Evolutionary conservation across 2,888 invertebrate species (phyloP).

Genomic region (Zaprionus obscuricornis): DNA sequence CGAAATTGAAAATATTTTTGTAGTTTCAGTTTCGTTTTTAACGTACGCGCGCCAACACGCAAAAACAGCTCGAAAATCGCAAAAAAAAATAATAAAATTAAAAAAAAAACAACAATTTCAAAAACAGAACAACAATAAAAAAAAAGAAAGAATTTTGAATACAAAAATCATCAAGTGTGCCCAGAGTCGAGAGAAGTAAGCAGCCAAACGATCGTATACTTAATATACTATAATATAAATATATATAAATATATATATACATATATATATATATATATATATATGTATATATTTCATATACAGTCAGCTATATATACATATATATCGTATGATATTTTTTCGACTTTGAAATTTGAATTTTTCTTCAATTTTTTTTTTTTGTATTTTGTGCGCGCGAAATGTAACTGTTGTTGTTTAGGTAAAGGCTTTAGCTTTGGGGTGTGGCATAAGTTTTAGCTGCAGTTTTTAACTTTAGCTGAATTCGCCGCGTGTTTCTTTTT

Average conservation of each 20-base stretch:
- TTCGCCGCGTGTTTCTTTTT: no score
- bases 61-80: slow-evolving; percentile 31
- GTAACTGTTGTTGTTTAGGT: no score
- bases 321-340: no score
- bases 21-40: slow-evolving; percentile 79
- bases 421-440: no score
- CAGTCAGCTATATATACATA: no score
- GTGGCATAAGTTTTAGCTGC: no score
- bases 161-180: slow-evolving; percentile 20
- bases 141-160: no score
- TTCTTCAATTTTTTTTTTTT: no score
- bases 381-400: no score
- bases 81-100: slow-evolving; percentile 28
- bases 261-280: slow-evolving; percentile 2
- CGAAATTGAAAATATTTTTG: slow-evolving; percentile 59
- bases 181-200: slow-evolving; percentile 29
- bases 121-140: slow-evolving; percentile 7
- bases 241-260: background rate
- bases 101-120: slow-evolving; percentile 24
- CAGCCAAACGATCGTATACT: slow-evolving; percentile 16
- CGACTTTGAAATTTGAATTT: no score
- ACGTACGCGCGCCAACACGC: slow-evolving; percentile 76
- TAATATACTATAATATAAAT: background rate
- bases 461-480: no score
- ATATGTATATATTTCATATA: background rate